Conservation (phyloP, 2,113 vertebrate species). For the Hydrolagus affinis region DNA sequence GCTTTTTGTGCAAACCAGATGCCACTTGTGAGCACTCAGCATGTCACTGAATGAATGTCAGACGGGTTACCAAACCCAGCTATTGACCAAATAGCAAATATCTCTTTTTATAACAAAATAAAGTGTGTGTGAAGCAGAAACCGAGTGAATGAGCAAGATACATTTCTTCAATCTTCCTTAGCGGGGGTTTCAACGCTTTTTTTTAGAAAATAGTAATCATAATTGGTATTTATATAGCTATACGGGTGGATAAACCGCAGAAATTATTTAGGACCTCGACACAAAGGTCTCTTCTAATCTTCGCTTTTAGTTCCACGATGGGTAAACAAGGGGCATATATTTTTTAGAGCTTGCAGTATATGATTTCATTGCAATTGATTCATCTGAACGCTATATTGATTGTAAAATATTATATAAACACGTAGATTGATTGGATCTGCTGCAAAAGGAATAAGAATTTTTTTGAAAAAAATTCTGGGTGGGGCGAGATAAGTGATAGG, state of each 20-base stretch:
- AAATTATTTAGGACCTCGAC: not conserved
- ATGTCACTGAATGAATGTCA: constrained; percentile 30
- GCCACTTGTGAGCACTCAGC: constrained; percentile 16
- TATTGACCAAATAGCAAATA: constrained; percentile 23
- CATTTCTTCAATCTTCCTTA: not conserved
- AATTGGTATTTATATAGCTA: not conserved
- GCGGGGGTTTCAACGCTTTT: not conserved
- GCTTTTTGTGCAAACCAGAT: constrained; percentile 31
- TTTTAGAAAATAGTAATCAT: not conserved
- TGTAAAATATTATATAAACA: too few species aligned
- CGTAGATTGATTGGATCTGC: not conserved
- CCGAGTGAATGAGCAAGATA: not conserved
- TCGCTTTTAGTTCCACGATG: not conserved
- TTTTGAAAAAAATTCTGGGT: not conserved
- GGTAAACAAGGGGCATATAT: not conserved
- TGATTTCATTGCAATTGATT: not conserved
- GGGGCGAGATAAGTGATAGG: constrained; percentile 17
- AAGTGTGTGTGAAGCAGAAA: constrained; percentile 17
- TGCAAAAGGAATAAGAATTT: not conserved
- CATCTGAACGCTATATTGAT: not conserved
- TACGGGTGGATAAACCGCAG: not conserved
- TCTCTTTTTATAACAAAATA: constrained; percentile 18
- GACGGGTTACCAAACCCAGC: constrained; percentile 18
- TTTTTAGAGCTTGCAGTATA: not conserved
- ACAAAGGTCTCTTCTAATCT: constrained; percentile 9